phyloP scores from a whole-genome alignment of 2,113 vertebrate species.

The Camelus dromedarius region DNA sequence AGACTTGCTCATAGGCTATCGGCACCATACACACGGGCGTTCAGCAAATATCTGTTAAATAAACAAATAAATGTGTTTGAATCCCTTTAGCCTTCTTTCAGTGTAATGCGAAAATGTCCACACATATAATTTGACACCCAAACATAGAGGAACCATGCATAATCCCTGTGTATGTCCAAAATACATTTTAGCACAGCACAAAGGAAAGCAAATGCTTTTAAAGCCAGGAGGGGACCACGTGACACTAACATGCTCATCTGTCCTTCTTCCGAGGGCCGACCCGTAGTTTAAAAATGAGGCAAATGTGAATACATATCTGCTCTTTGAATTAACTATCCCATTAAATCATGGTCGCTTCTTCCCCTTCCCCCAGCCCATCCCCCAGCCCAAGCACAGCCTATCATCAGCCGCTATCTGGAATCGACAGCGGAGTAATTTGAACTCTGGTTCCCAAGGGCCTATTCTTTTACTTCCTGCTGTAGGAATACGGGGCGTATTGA shows the following conservation, averaged over 20 bases:
- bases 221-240: background rate
- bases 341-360: slow-evolving; percentile 54
- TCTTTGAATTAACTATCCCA: slow-evolving; percentile 85
- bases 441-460: slow-evolving; percentile 94
- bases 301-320: slow-evolving; percentile 80
- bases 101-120: background rate
- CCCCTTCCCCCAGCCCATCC: slow-evolving; percentile 40
- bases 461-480: slow-evolving; percentile 97
- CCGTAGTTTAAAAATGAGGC: slow-evolving; percentile 77
- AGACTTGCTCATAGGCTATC: background rate
- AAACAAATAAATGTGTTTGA: background rate
- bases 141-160: background rate
- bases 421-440: slow-evolving; percentile 97
- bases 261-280: background rate
- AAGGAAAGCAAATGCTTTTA: slow-evolving; percentile 1
- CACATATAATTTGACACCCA: background rate
- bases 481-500: slow-evolving; percentile 97
- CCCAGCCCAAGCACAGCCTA: slow-evolving; percentile 88
- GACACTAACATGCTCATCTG: background rate
- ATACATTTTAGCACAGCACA: background rate
- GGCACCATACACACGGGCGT: accelerated
- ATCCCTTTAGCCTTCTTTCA: background rate
- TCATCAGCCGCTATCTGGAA: slow-evolving; percentile 96
- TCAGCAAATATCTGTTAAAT: background rate
- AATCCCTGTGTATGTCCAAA: background rate